These are phyloP conservation scores for Adelges cooleyi DNA, from an alignment of 1,140 invertebrate genomes.

Conservation along the genomic window DNA sequence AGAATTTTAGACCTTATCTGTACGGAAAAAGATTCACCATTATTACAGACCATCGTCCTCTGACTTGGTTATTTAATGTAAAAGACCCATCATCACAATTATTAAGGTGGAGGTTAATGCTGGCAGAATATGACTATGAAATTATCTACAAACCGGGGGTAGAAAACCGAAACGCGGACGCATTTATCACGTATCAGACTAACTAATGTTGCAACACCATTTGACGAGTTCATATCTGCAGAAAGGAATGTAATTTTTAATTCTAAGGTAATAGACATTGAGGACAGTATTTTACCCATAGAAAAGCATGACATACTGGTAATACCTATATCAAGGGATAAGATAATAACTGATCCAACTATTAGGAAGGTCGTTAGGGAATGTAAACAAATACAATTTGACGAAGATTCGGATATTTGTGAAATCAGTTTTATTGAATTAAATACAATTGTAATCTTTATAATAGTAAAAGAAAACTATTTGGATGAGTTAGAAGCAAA, in stretches of 20 bases:
- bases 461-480: too few relatives aligned
- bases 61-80: constrained; percentile 41
- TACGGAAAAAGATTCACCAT: constrained; percentile 42
- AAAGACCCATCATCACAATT: constrained; percentile 41
- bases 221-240: too few relatives aligned
- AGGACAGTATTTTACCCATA: neutral
- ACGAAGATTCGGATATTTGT: too few relatives aligned
- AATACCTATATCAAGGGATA: too few relatives aligned
- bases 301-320: too few relatives aligned
- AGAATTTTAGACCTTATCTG: constrained; percentile 42
- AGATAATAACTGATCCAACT: too few relatives aligned
- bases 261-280: neutral
- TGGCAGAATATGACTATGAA: constrained; percentile 42
- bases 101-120: constrained; percentile 41
- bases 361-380: too few relatives aligned
- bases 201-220: neutral
- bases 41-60: constrained; percentile 42
- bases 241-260: neutral
- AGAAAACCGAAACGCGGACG: constrained; percentile 35
- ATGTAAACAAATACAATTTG: too few relatives aligned
- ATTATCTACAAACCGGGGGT: constrained; percentile 39
- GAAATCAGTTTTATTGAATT: too few relatives aligned
- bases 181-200: constrained; percentile 6
- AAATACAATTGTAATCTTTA: too few relatives aligned
- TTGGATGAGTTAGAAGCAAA: too few relatives aligned